A percentile compares a stretch with the other conserved stretches of the same genome.
phyloP scores from a whole-genome alignment of 2,113 vertebrate genomes.

The Corythaixoides concolor region DNA sequence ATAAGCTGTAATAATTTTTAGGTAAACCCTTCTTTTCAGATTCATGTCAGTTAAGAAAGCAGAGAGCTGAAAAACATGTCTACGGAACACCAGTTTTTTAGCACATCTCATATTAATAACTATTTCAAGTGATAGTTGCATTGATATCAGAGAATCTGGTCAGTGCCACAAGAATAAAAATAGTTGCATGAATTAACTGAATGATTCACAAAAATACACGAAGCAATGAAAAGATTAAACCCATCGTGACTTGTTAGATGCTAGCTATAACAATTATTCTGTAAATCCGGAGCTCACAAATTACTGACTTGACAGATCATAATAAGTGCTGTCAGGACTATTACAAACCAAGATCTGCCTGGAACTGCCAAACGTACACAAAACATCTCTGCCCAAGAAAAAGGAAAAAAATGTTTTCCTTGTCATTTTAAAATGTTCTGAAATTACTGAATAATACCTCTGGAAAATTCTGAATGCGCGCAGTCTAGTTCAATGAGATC shows the following conservation, averaged over 20 bases:
- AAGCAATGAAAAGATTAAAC: slow-evolving; percentile 12
- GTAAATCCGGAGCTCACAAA: slow-evolving; percentile 24
- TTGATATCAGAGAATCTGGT: not conserved
- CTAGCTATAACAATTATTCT: not conserved
- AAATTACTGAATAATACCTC: not conserved
- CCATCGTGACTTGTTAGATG: not conserved
- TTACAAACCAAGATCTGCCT: not conserved
- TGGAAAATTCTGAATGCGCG: not conserved
- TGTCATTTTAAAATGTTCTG: not conserved
- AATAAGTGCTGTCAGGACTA: slow-evolving; percentile 5
- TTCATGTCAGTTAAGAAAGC: not conserved
- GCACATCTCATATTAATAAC: not conserved
- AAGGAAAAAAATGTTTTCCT: not conserved
- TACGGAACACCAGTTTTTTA: not conserved
- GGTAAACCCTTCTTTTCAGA: not conserved
- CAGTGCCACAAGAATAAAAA: not conserved
- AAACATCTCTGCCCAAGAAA: not conserved
- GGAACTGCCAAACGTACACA: not conserved
- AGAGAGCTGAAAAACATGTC: not conserved
- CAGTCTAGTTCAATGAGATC: not conserved
- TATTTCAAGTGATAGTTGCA: not conserved
- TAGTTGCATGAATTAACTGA: not conserved
- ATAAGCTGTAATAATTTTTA: not conserved
- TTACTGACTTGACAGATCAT: slow-evolving; percentile 26
- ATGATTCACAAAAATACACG: not conserved